A percentile compares a stretch with the other conserved stretches of the same genome.
Conservation (phyloP, 2,888 invertebrate genomes). For the Helleia helle region DNA sequence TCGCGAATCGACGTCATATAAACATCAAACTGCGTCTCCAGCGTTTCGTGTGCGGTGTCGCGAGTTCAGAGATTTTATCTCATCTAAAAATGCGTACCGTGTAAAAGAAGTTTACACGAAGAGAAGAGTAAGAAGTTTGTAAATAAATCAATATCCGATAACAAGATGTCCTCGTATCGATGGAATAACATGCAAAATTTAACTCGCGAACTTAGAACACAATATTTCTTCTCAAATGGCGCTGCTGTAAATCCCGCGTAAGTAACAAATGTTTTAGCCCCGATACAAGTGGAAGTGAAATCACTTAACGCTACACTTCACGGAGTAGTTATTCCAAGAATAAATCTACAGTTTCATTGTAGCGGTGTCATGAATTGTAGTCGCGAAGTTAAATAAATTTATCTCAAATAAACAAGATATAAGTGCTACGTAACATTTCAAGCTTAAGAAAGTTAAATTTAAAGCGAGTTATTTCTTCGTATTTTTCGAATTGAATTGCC, state of each 20-base stretch:
- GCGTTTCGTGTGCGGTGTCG: no score
- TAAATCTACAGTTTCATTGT: constrained; percentile 20
- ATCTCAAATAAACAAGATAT: constrained; percentile 7
- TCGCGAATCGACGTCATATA: no score
- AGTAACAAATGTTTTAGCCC: constrained; percentile 19
- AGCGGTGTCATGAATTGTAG: constrained; percentile 19
- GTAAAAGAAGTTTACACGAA: no score
- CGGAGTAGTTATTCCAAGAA: constrained; percentile 18
- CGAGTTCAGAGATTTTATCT: no score
- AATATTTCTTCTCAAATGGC: constrained; percentile 5
- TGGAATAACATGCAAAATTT: no score
- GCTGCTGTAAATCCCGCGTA: constrained; percentile 10
- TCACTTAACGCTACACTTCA: constrained; percentile 23
- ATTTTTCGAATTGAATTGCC: constrained; percentile 7
- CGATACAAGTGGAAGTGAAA: constrained; percentile 22
- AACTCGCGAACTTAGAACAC: no score
- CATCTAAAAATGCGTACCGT: no score
- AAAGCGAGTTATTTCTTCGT: constrained; percentile 2
- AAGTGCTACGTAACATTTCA: constrained; percentile 6
- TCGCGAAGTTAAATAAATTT: constrained; percentile 17
- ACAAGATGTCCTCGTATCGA: no score
- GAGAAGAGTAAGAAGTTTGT: no score
- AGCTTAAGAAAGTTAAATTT: constrained; percentile 4
- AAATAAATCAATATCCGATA: no score
- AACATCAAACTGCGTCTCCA: no score